Percentiles rank a stretch among this genome's conserved stretches.
These are phyloP conservation scores for Galeruca laticollis DNA, from an alignment of 2,888 invertebrate species.

Conservation along the genomic window DNA sequence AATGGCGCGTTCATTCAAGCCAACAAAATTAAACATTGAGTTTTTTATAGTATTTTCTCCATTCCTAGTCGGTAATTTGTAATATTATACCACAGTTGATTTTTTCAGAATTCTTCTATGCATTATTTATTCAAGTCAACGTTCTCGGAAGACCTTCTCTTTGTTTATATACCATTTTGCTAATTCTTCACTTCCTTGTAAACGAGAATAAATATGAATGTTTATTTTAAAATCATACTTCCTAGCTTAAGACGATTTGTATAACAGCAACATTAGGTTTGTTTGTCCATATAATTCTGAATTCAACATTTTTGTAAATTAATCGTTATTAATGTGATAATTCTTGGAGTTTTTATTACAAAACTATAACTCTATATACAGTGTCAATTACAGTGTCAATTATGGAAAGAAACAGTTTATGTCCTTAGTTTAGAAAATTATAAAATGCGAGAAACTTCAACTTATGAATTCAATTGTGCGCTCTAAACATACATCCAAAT, in stretches of 20 bases:
- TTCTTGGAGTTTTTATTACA: too few species aligned
- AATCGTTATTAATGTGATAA: too few species aligned
- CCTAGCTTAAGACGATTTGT: background rate
- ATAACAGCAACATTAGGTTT: background rate
- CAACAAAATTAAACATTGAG: background rate
- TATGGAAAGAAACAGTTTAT: too few species aligned
- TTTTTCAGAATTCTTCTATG: background rate
- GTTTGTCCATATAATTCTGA: background rate
- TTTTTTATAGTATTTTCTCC: background rate
- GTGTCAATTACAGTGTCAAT: too few species aligned
- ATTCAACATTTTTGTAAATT: background rate
- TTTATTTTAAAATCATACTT: background rate
- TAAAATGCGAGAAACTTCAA: too few species aligned
- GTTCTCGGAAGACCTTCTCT: conserved; percentile 11
- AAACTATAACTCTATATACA: too few species aligned
- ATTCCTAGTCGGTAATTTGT: background rate
- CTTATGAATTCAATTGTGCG: too few species aligned
- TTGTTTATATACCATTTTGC: conserved; percentile 8
- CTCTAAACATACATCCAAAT: too few species aligned
- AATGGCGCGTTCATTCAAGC: background rate
- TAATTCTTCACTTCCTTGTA: background rate
- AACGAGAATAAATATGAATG: background rate
- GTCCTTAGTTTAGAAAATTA: too few species aligned
- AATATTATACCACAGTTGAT: background rate
- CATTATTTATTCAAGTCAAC: background rate